Base-by-base conservation (phyloP, 2,888 invertebrate genomes). In the Lepidochitona cinerea region DNA sequence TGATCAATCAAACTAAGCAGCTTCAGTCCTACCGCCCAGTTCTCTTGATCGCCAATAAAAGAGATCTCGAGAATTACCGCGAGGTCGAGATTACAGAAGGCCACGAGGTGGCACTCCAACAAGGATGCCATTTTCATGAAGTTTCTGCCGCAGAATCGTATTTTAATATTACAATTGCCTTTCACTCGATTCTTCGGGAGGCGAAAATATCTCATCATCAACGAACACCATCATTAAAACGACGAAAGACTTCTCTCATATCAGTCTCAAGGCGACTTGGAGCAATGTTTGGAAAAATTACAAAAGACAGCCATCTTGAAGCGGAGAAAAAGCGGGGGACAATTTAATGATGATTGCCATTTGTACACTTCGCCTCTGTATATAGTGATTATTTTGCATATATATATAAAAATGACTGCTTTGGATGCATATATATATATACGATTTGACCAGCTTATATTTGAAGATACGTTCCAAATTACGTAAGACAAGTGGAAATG, bases 41-140 rank as follows among this genome's bases (percentile, higher is more conserved):
- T 76, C 93, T 96, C 70, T 90, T 96, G 68, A 92, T 96, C 75
- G 96, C 95, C 75, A 96, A 95, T 91, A 95, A 95, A 91, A 92
- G 94, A 83, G 95, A 96, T 92, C 92, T 96, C 87, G 88, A 87
- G 68, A 85, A 87, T 74, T 77, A 83, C 29, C 80, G 89, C 36
- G 81, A 84, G 73, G 85, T 89, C 94, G 95, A 91, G 94, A 95
- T 92, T 94, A 94, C 81, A 35, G 85, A 84, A 68, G 87, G 82
- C 3, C 84, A 83, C 68, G 81, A 84, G 77, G 68, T 84, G 33
- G 85, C 87, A 5, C 69, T 82, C 12, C 84, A 86, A 68, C 79
- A 78, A 41, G 83, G 83, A 33, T 87, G 85, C 54, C 83, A 83
- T 68, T 85, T 82, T 72, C 83, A 83, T 68, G 86, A 86, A 70